Evolutionary conservation across 2,888 invertebrate species (phyloP).

Genomic region (Stictocephala bisonia): DNA sequence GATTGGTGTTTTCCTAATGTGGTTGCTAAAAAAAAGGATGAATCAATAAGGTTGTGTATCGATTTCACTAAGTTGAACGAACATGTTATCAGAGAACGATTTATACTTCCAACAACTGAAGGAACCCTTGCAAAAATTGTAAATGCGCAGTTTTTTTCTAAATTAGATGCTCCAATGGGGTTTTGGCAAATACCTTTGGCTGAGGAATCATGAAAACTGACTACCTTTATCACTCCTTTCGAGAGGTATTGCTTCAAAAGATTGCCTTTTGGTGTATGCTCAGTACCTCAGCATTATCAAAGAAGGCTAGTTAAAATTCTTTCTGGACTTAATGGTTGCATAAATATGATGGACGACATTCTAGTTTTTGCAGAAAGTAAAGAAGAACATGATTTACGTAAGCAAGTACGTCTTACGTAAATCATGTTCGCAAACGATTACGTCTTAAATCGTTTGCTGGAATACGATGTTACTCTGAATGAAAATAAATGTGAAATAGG

Average conservation of each 20-base stretch:
- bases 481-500: background rate
- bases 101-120: conserved; percentile 31
- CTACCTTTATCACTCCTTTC: conserved; percentile 53
- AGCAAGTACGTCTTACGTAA: too few relatives aligned
- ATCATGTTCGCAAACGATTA: too few relatives aligned
- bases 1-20: conserved; percentile 63
- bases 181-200: conserved; percentile 57
- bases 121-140: conserved; percentile 54
- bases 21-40: conserved; percentile 56
- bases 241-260: conserved; percentile 50
- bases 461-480: conserved; percentile 29
- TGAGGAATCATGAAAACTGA: conserved; percentile 46
- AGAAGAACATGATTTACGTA: conserved; percentile 46
- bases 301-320: background rate
- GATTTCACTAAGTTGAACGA: conserved; percentile 59
- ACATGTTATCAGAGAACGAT: conserved; percentile 9
- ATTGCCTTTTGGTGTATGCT: conserved; percentile 55
- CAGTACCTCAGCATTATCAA: conserved; percentile 43
- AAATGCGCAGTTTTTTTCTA: conserved; percentile 53
- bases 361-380: conserved; percentile 30
- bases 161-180: conserved; percentile 56
- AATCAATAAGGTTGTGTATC: conserved; percentile 57
- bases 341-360: conserved; percentile 47
- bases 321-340: conserved; percentile 43
- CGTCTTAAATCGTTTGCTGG: conserved; percentile 11